Base-by-base conservation (phyloP, 2,888 invertebrate genomes). In the Homarus gammarus region DNA sequence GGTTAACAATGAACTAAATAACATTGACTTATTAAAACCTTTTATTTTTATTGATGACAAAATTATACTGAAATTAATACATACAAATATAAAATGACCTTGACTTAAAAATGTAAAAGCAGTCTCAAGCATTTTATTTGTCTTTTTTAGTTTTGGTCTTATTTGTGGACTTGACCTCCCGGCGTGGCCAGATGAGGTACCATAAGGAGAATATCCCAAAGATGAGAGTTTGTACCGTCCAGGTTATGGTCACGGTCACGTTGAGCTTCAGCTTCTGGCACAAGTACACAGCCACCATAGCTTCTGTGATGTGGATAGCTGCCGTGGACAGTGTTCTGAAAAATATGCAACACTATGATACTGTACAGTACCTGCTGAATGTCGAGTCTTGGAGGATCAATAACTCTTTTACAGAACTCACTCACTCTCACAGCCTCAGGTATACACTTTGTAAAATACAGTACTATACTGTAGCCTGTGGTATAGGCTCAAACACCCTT, bases 141-240 rank as follows among this genome's bases (percentile, higher is more conserved):
- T 82, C 64, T 44, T 79, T 79, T 79, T 79, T 79, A 33, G 31
- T 70, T 22, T 1, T 70, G 44, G 82, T 70, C 44, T 83, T 70
- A 15, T 8, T 68, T 44, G 15, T 12, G 12, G 75, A n/a, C 27
- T 64, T 77, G 6, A 40, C 3, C 22, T 85, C 64, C 44, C 64
- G 64, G 6, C 38, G 73, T n/a, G 89, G 89, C 85, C 85, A 90
- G 12, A 90, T 78, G 36, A 90, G 89, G 27, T 79, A 85, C 61
- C 79, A 68, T 3, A 90, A 73, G 44, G 89, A 90, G n/a, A 85
- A 85, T n/a, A 90, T 79, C 36, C 89, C 89, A 64, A 84, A 81
- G 18, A 85, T 38, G 1, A 85, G 44, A 15, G 85, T 85, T 73
- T 90, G 89, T 10, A 90, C 5, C 44, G 72, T 81, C 89, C 89